These are phyloP conservation scores for Nycticryphes semicollaris DNA, from an alignment of 2,113 vertebrate species.

Conservation along the genomic window DNA sequence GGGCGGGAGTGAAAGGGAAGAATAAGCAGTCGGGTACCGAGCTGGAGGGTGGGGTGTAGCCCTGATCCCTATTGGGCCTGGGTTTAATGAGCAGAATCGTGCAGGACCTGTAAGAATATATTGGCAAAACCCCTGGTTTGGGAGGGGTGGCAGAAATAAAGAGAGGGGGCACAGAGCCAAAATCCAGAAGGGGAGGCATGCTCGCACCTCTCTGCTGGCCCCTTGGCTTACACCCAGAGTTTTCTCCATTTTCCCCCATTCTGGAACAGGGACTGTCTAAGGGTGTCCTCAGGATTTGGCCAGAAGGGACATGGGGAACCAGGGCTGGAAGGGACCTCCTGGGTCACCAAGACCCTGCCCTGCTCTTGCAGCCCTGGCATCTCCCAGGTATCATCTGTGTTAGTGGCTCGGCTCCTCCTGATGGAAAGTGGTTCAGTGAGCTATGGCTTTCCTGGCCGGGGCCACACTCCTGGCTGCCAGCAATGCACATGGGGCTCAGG, in stretches of 20 bases:
- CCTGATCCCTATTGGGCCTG: not conserved
- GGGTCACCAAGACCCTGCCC: not conserved
- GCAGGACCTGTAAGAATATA: not conserved
- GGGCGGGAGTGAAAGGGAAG: not conserved
- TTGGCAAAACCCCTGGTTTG: not conserved
- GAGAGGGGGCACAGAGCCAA: not conserved
- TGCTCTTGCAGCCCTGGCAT: not conserved
- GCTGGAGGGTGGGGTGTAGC: not conserved
- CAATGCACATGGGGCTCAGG: not conserved
- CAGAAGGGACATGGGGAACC: not conserved
- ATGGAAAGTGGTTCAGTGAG: rapidly evolving
- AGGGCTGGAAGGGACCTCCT: not conserved
- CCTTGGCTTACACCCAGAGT: not conserved
- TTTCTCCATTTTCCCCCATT: not conserved
- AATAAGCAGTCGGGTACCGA: not conserved
- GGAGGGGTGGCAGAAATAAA: not conserved
- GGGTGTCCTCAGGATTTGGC: not conserved
- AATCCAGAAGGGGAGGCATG: rapidly evolving
- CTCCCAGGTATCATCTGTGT: not conserved
- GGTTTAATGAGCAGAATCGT: rapidly evolving
- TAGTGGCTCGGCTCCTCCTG: not conserved
- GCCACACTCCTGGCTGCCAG: rapidly evolving
- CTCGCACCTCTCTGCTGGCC: not conserved
- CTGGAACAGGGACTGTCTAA: not conserved
- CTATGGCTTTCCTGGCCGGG: not conserved